Evolutionary conservation across 2,113 vertebrate genomes (phyloP), one percentile per base, ranked within the genome.

Genomic region (Hyperopisus bebe): DNA sequence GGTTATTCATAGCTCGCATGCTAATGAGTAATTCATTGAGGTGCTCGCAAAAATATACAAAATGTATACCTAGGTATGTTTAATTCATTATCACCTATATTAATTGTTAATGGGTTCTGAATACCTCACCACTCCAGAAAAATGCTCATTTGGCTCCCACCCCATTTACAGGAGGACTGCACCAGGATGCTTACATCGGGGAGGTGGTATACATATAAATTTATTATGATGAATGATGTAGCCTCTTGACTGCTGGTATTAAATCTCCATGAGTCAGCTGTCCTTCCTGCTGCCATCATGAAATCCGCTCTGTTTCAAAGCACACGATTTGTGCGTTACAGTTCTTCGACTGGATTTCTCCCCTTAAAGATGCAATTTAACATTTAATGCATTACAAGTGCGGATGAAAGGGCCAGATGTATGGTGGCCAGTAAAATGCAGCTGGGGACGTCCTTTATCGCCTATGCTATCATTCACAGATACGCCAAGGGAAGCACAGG

Each of bases 41-140:
- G 89, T 39, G 58, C 88, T 48, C 88, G 80, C 80, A 91, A 80
- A 91, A 93, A 91, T 90, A 92, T 93, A 84, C 44, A 84, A 47
- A 21, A 84, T 84, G 24, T 46, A 84, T 84, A 84, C 35, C 42
- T 47, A 47, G 82, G 44, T 89, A 94, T 94, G 92, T 94, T 93
- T 93, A 90, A 92, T 90, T 90, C 31, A 91, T 94, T 93, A 92
- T 90, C 89, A 92, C 90, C 44, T 58, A 27, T 88, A 92, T 94
- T 19, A 93, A 91, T 92, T 90, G 93, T 94, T 94, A 82, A 95
- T 92, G 89, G 89, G 89, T 48, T n/a, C 86, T 39, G 80, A 77
- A 85, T 27, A 77, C 66, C 48, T 84, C 46, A 70, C 17, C n/a
- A 44, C 48, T 44, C 31, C 31, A n/a, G 87, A 44, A 88, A 51